Conservation (phyloP, 2,113 vertebrate genomes). For the Xiphias gladius region DNA sequence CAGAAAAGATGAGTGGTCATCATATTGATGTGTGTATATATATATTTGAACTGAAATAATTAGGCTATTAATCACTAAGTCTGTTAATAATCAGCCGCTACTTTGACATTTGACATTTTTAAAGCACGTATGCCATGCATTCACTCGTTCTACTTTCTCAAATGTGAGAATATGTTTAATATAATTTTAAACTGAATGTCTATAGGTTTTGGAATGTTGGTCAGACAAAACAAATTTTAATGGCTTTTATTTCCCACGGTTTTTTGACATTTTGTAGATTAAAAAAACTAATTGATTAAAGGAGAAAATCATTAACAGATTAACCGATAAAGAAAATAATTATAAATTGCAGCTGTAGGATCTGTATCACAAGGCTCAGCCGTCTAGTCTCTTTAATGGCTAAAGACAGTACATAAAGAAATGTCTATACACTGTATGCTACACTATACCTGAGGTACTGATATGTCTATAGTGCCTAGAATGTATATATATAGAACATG, state of each 20-base stretch:
- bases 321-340: background rate
- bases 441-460: slow-evolving; percentile 12
- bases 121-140: background rate
- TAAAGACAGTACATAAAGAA: slow-evolving; percentile 36
- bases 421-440: background rate
- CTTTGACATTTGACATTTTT: background rate
- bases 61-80: too few relatives aligned
- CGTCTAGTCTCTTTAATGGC: slow-evolving; percentile 7
- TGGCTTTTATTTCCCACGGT: background rate
- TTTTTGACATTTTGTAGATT: background rate
- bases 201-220: too few relatives aligned
- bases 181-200: background rate
- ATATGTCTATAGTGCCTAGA: background rate
- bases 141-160: background rate
- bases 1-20: background rate
- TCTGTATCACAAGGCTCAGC: slow-evolving; percentile 1
- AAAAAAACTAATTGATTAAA: too few relatives aligned
- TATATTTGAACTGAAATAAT: too few relatives aligned
- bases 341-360: background rate
- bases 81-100: background rate
- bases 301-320: background rate
- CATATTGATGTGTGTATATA: too few relatives aligned
- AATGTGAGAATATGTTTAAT: background rate
- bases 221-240: background rate
- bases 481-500: slow-evolving; percentile 33